These are phyloP conservation scores for Drosophila affinis DNA, from an alignment of 2,888 invertebrate species.

Conservation along the genomic window DNA sequence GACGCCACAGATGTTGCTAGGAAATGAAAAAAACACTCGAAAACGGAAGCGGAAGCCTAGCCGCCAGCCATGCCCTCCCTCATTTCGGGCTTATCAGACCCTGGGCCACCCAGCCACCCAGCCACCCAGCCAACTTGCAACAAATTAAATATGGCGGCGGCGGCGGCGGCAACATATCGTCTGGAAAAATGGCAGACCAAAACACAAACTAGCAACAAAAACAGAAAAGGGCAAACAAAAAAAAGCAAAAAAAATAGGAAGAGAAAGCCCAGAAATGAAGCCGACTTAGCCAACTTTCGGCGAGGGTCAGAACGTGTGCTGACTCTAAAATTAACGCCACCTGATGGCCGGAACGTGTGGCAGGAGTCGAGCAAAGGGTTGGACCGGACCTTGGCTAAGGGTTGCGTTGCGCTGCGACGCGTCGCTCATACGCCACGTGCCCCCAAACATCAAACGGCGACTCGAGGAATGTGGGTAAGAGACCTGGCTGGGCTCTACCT, in stretches of 20 bases:
- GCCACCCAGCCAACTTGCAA: slow-evolving; percentile 53
- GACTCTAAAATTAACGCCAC: slow-evolving; percentile 76
- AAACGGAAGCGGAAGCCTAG: slow-evolving; percentile 52
- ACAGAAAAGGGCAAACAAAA: slow-evolving; percentile 11
- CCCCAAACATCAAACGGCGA: slow-evolving; percentile 48
- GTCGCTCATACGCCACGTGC: slow-evolving; percentile 40
- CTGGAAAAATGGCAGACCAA: slow-evolving; percentile 74
- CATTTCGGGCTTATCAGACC: not conserved
- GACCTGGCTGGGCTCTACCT: not conserved
- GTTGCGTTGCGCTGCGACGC: slow-evolving; percentile 32
- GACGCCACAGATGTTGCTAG: slow-evolving; percentile 41
- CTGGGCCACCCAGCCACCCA: slow-evolving; percentile 13
- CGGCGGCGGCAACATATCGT: slow-evolving; percentile 74
- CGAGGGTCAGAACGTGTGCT: slow-evolving; percentile 72
- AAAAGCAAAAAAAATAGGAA: slow-evolving; percentile 16
- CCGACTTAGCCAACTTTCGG: slow-evolving; percentile 37
- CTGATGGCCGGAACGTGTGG: slow-evolving; percentile 63
- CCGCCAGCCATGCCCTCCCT: slow-evolving; percentile 29
- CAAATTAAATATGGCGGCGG: slow-evolving; percentile 74
- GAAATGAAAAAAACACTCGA: not conserved
- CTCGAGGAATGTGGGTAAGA: slow-evolving; percentile 22
- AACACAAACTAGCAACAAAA: slow-evolving; percentile 59
- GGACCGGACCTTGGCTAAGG: slow-evolving; percentile 24
- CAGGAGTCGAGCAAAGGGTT: slow-evolving; percentile 48
- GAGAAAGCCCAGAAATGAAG: slow-evolving; percentile 32